Base-by-base conservation (phyloP, 2,888 invertebrate genomes). In the Proisotoma minuta region DNA sequence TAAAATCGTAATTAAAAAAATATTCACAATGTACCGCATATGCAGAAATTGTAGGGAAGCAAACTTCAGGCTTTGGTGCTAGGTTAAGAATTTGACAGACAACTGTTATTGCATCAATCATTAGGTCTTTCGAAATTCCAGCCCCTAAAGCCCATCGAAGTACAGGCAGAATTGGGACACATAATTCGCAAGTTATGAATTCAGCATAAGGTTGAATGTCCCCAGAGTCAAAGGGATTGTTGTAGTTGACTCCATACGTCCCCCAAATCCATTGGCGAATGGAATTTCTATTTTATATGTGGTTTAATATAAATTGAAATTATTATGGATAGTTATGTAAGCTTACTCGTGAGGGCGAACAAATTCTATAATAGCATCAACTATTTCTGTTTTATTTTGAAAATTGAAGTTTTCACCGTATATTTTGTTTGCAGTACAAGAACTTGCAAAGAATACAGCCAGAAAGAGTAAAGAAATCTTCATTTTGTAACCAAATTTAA, bases 21-120 rank as follows among this genome's bases (percentile, higher is more conserved):
- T 10, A 34, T 15, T 34, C 34, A n/a, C n/a, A 20, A 23, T 48
- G 58, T 58, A 68, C 72, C 4, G 64, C 66, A 59, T 69, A 72
- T 12, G 66, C 54, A 2, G 12, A 20, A 10, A 72, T 63, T 18
- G 69, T 70, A 2, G 64, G 65, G 1, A 43, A 47, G 43, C 72
- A 72, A 40, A 72, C 59, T 1, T 67, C 63, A 12, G 39, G 48
- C 26, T 34, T 49, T 18, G 67, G 66, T n/a, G 63, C 67, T 15
- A 67, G 39, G 20, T 58, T 34, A 24, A 58, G 49, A 1, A 24
- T 1, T 26, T 62, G 29, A 39, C 72, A 72, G 15, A 54, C 54
- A 1, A 1, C 18, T 12, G 62, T 63, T n/a, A 68, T 57, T 0
- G 56, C 29, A 2, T 34, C 34, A n/a, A 61, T 24, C 2, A 70